Evolutionary conservation across 1,140 invertebrate species (phyloP).

Genomic region (Trialeurodes vaporariorum): DNA sequence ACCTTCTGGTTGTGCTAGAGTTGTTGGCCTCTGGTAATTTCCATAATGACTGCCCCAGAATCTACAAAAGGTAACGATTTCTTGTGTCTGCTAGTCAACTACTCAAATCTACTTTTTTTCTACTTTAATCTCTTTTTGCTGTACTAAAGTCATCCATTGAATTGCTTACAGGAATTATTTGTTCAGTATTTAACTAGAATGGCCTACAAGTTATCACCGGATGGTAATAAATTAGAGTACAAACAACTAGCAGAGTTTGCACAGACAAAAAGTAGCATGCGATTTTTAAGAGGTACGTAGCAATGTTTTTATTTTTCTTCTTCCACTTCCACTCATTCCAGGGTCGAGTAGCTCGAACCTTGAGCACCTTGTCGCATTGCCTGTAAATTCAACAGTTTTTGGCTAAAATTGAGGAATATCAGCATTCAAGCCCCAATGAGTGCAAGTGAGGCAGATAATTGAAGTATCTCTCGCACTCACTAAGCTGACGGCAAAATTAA

Average conservation of each 20-base stretch:
- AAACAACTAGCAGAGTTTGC: neutral
- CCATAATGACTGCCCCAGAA: too few relatives aligned
- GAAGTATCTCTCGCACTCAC: too few relatives aligned
- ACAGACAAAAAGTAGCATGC: neutral
- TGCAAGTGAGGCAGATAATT: too few relatives aligned
- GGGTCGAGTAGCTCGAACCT: neutral
- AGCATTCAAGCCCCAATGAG: too few relatives aligned
- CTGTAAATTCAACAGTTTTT: neutral
- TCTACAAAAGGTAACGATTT: too few relatives aligned
- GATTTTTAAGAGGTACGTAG: neutral
- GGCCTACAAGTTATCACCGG: neutral
- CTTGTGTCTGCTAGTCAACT: too few relatives aligned
- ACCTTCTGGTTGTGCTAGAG: too few relatives aligned
- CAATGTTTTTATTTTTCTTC: neutral
- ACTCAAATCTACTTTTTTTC: too few relatives aligned
- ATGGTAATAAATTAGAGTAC: neutral
- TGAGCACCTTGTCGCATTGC: neutral
- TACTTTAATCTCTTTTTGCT: too few relatives aligned
- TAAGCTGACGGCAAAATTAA: too few relatives aligned
- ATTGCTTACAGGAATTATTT: neutral
- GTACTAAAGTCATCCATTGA: too few relatives aligned
- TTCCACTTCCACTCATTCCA: neutral
- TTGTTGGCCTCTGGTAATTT: too few relatives aligned
- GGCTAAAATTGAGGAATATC: neutral
- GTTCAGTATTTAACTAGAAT: neutral